Conservation (phyloP, 2,113 vertebrate species). For the Antechinus flavipes region DNA sequence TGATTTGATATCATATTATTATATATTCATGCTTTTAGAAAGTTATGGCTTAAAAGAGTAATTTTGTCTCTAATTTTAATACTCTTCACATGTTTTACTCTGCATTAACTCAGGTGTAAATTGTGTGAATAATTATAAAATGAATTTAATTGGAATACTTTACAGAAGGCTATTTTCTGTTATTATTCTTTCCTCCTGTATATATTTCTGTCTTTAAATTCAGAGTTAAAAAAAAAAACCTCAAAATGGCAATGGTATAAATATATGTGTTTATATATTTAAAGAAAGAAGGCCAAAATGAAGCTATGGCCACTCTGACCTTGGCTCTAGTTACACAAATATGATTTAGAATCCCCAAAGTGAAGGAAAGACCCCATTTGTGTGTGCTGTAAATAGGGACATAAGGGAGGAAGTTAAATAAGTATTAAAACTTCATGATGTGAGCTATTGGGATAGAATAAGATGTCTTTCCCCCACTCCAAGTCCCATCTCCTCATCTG, state of each 20-base stretch:
- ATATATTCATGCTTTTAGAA: constrained; percentile 49
- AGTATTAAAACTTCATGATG: not conserved
- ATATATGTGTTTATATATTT: not conserved
- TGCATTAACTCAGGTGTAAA: constrained; percentile 22
- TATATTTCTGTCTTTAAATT: not conserved
- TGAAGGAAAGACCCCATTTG: not conserved
- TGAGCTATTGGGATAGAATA: not conserved
- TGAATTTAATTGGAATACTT: not conserved
- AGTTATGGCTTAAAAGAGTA: constrained; percentile 39
- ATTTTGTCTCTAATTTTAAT: constrained; percentile 48
- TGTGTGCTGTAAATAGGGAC: not conserved
- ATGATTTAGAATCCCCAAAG: not conserved
- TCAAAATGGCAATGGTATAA: not conserved
- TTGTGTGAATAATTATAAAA: constrained; percentile 22
- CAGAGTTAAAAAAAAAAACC: not conserved
- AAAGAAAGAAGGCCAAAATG: not conserved
- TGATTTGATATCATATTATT: constrained; percentile 51
- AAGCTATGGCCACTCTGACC: not conserved
- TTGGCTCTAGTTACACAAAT: not conserved
- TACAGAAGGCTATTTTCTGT: not conserved
- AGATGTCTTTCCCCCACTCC: not conserved
- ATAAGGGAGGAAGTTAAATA: not conserved
- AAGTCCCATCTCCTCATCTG: not conserved
- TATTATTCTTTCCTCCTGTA: not conserved
- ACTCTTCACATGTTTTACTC: constrained; percentile 11